Conservation (phyloP, 2,888 invertebrate species). For the Phrixothrix hirtus region DNA sequence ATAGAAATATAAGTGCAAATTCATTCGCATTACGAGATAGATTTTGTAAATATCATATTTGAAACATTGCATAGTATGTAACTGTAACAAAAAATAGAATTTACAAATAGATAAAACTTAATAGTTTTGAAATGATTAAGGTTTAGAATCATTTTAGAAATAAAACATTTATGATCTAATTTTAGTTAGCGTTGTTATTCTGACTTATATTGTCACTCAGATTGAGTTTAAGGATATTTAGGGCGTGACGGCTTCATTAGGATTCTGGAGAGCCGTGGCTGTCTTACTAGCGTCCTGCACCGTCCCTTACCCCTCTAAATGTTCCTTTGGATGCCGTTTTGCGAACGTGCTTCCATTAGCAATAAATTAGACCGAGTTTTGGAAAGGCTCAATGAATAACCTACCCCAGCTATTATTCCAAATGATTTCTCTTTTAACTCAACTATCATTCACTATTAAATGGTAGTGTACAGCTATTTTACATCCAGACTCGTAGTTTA, state of each 20-base stretch:
- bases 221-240: conserved; percentile 12
- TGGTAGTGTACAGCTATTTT: not conserved
- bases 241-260: conserved; percentile 27
- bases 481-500: too few species aligned
- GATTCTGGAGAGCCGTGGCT: conserved; percentile 21
- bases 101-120: too few species aligned
- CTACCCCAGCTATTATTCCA: conserved; percentile 11
- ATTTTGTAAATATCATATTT: too few species aligned
- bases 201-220: conserved; percentile 4
- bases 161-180: too few species aligned
- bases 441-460: not conserved
- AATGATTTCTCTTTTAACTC: conserved; percentile 6
- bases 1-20: not conserved
- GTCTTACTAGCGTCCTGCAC: conserved; percentile 14
- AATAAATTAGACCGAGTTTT: conserved; percentile 27
- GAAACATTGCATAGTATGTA: too few species aligned
- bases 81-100: too few species aligned
- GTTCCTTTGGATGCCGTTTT: conserved; percentile 14
- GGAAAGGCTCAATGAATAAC: conserved; percentile 16
- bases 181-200: not conserved
- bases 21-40: too few species aligned
- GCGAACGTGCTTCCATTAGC: conserved; percentile 29
- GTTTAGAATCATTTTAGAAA: not conserved
- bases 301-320: conserved; percentile 11
- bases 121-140: too few species aligned